Base-by-base conservation (phyloP, 2,113 vertebrate species). In the Lota lota region DNA sequence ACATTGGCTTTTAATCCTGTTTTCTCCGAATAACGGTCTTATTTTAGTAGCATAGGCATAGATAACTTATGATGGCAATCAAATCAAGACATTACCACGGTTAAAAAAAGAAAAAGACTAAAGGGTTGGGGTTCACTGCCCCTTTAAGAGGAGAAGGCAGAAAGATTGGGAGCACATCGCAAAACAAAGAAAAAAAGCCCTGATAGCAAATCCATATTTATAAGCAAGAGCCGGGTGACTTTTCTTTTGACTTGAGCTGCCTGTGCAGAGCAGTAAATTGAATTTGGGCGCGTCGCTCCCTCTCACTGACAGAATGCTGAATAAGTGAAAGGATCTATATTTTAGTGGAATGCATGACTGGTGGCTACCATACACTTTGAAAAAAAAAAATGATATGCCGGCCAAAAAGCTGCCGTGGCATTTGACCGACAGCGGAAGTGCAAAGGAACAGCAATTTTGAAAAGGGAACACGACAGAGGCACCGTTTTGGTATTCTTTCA, bases 231-330 rank as follows among this genome's bases (percentile, higher is more conserved):
- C 70, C 74, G 74, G 67, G 79, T 79, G 54, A 83, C 83, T 79
- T 84, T 87, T 47, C 80, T 87, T 33, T 84, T 79, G 83, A 86
- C 83, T 82, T 83, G 83, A 88, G 89, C 85, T 77, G 83, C 63
- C 82, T 81, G 85, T 79, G 82, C 81, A 79, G 78, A 71, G 84
- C 86, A 88, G 83, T 87, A 90, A 90, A 89, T 89, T 90, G 82
- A 90, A 90, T 89, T 87, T 74, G 79, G 78, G 81, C 83, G 78
- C 69, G 74, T 86, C 79, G 84, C 82, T 86, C 79, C 83, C 80
- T 85, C 83, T 83, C 78, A 18, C 84, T 88, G 85, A 89, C 88
- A 87, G 88, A 89, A 88, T 89, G 85, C 88, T 87, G 87, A 89
- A 89, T 89, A 89, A 89, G 88, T 87, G 84, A 83, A 81, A 85